Evolutionary conservation across 2,888 invertebrate genomes (phyloP).

Genomic region (Ypsolopha scabrella): DNA sequence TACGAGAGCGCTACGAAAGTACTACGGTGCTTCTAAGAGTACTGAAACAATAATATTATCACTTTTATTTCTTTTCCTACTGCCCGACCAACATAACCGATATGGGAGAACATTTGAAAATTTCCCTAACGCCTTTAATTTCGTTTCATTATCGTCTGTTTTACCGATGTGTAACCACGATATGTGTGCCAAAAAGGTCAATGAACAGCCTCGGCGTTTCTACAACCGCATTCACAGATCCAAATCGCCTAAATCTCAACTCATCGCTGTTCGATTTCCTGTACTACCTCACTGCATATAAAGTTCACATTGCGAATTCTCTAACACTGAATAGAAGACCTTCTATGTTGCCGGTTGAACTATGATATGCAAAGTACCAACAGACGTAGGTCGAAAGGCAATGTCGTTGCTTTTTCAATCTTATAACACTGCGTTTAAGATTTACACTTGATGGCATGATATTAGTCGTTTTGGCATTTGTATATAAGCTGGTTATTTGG

Average conservation of each 20-base stretch:
- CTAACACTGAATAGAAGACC: conserved; percentile 28
- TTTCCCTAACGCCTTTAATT: conserved; percentile 1
- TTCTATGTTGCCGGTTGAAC: conserved; percentile 36
- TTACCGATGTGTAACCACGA: conserved; percentile 13
- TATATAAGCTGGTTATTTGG: conserved; percentile 23
- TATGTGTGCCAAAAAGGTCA: conserved; percentile 67
- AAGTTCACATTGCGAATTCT: conserved; percentile 33
- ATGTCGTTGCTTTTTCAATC: conserved; percentile 37
- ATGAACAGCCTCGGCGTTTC: conserved; percentile 69
- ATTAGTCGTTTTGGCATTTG: conserved; percentile 23
- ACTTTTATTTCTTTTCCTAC: no score
- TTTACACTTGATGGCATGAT: conserved; percentile 20
- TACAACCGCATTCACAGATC: conserved; percentile 35
- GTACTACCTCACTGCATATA: conserved; percentile 28
- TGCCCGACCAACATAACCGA: no score
- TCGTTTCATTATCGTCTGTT: conserved; percentile 3
- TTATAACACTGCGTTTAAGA: conserved; percentile 24
- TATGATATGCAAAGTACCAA: conserved; percentile 27
- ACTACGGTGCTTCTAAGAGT: neutral
- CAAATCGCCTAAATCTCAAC: conserved; percentile 30
- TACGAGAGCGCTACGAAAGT: neutral
- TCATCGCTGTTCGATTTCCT: conserved; percentile 22
- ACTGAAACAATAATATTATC: no score
- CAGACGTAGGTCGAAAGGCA: conserved; percentile 27
- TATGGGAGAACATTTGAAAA: neutral